Percentiles rank a stretch among this genome's conserved stretches.
phyloP scores from a whole-genome alignment of 2,113 vertebrate species.

The Conger conger region DNA sequence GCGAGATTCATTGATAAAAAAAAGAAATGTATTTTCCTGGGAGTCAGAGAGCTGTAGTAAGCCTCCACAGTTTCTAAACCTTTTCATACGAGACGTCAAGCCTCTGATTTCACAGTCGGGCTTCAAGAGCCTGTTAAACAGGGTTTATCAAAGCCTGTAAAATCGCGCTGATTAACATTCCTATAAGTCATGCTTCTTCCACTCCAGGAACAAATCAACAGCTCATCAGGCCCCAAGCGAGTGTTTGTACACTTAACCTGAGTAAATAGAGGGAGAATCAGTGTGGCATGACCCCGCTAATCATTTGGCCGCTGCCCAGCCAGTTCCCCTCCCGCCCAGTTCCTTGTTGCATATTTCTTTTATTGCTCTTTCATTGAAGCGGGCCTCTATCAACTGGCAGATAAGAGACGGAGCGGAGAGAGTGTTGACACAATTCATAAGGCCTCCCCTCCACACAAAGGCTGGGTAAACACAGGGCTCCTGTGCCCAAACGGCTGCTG shows the following conservation, averaged over 20 bases:
- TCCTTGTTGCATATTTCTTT: slow-evolving; percentile 56
- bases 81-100: slow-evolving; percentile 18
- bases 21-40: slow-evolving; percentile 12
- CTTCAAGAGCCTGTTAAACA: slow-evolving; percentile 30
- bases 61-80: background rate
- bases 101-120: slow-evolving; percentile 15
- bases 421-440: slow-evolving; percentile 74
- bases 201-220: slow-evolving; percentile 23
- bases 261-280: slow-evolving; percentile 62
- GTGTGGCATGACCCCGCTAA: slow-evolving; percentile 58
- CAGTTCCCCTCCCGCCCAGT: slow-evolving; percentile 46
- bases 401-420: slow-evolving; percentile 68
- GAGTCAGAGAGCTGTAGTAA: background rate
- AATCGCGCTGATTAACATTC: slow-evolving; percentile 26
- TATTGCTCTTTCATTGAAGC: slow-evolving; percentile 64
- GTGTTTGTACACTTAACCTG: slow-evolving; percentile 46
- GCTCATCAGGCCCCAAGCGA: slow-evolving; percentile 25
- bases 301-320: slow-evolving; percentile 53
- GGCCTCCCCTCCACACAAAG: slow-evolving; percentile 55
- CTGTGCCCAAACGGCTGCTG: slow-evolving; percentile 66
- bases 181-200: slow-evolving; percentile 17
- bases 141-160: slow-evolving; percentile 27
- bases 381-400: slow-evolving; percentile 66
- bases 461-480: slow-evolving; percentile 69
- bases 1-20: slow-evolving; percentile 18